Conservation (phyloP, 2,888 invertebrate genomes). For the Aromia moschata region DNA sequence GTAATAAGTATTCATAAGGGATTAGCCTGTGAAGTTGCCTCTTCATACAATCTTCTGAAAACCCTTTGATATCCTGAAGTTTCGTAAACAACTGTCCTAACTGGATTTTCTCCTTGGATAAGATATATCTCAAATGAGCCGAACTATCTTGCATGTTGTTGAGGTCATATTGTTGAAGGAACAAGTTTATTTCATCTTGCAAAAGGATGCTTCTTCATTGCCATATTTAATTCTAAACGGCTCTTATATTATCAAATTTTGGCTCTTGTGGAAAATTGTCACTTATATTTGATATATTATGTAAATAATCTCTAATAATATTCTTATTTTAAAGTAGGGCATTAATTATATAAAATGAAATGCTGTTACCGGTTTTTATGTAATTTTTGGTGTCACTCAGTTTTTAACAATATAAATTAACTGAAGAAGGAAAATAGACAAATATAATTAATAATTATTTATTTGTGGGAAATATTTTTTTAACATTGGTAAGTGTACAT, state of each 20-base stretch:
- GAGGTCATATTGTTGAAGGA: constrained; percentile 61
- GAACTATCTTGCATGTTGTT: constrained; percentile 66
- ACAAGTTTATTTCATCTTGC: constrained; percentile 64
- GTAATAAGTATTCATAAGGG: too few relatives aligned
- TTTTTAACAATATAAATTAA: too few relatives aligned
- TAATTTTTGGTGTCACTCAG: too few relatives aligned
- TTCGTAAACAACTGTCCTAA: constrained; percentile 66
- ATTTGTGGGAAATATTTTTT: too few relatives aligned
- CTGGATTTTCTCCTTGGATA: constrained; percentile 67
- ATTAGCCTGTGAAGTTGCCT: constrained; percentile 73
- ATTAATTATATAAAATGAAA: too few relatives aligned
- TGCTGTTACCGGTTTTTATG: too few relatives aligned
- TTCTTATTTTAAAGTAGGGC: too few relatives aligned
- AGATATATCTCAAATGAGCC: constrained; percentile 64
- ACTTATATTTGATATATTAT: too few relatives aligned
- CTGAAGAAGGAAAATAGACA: too few relatives aligned
- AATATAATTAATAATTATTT: too few relatives aligned
- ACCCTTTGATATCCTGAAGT: constrained; percentile 66
- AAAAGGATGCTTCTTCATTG: constrained; percentile 50
- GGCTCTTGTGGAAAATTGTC: constrained; percentile 65
- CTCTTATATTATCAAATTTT: constrained; percentile 56
- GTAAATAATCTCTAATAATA: too few relatives aligned
- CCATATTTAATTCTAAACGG: constrained; percentile 57
- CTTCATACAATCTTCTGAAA: constrained; percentile 72
- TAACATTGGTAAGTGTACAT: too few relatives aligned